Evolutionary conservation across 2,113 vertebrate genomes (phyloP).

Genomic region (Poeciliopsis turrubarensis): DNA sequence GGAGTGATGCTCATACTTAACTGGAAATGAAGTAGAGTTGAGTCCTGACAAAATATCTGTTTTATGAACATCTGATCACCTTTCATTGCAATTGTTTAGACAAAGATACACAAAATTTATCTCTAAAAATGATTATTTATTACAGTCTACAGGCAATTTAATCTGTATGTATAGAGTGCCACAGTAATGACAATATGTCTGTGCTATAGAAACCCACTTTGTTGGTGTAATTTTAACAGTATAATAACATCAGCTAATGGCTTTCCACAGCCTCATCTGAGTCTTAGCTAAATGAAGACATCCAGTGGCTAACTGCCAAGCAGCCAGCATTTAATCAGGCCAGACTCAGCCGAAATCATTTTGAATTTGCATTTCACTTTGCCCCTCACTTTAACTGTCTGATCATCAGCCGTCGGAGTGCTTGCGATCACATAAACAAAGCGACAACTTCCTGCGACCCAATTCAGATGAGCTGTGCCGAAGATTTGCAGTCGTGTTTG

Average conservation of each 20-base stretch:
- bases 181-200: constrained; percentile 19
- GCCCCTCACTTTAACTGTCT: constrained; percentile 53
- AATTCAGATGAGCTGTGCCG: constrained; percentile 41
- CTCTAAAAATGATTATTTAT: neutral
- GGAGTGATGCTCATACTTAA: too few relatives aligned
- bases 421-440: constrained; percentile 50
- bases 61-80: neutral
- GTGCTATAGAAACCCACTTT: constrained; percentile 6
- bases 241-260: constrained; percentile 41
- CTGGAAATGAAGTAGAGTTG: too few relatives aligned
- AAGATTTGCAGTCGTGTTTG: constrained; percentile 12
- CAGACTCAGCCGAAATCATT: constrained; percentile 59
- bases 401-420: constrained; percentile 45
- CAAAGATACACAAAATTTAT: neutral
- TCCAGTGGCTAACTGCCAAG: constrained; percentile 64
- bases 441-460: constrained; percentile 47
- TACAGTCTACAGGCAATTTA: neutral
- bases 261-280: constrained; percentile 43
- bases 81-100: neutral
- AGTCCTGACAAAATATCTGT: neutral
- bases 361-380: constrained; percentile 62
- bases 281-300: constrained; percentile 45
- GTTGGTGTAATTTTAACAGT: constrained; percentile 39
- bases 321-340: constrained; percentile 61
- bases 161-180: neutral